These are phyloP conservation scores for Limnodromus scolopaceus DNA, from an alignment of 2,797 vertebrate species.

Conservation along the genomic window DNA sequence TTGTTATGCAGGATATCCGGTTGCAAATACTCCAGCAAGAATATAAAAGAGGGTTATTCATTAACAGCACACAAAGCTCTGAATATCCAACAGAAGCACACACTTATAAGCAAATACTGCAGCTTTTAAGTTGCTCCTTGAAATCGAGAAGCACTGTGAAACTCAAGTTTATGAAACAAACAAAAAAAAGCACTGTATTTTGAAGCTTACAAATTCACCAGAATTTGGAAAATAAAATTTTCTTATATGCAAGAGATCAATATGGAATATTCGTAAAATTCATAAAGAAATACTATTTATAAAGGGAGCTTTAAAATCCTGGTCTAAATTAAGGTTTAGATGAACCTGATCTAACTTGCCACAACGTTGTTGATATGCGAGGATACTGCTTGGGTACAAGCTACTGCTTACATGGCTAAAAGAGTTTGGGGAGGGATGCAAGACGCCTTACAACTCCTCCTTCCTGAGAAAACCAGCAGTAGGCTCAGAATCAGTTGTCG, in stretches of 20 bases:
- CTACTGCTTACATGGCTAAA: background rate
- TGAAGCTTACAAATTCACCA: background rate
- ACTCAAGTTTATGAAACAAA: background rate
- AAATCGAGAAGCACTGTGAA: background rate
- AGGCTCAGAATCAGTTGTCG: background rate
- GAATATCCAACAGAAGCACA: background rate
- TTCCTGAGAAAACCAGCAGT: background rate
- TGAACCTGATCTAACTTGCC: background rate
- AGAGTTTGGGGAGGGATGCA: background rate
- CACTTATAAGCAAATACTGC: background rate
- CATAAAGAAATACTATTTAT: background rate
- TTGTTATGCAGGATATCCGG: background rate
- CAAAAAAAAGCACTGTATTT: background rate
- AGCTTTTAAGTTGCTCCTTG: background rate
- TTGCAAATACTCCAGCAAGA: background rate
- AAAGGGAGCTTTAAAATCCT: background rate
- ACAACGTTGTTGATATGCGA: background rate
- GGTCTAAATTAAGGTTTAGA: background rate
- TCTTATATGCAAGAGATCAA: background rate
- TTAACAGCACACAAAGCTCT: background rate
- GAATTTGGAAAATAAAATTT: background rate
- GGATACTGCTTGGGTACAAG: background rate
- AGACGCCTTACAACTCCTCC: background rate
- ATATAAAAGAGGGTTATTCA: background rate
- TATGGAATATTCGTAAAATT: background rate